A percentile compares a stretch with the other conserved stretches of the same genome.
Evolutionary conservation across 2,113 vertebrate genomes (phyloP).

Genomic region (Phalacrocorax pelagicus): DNA sequence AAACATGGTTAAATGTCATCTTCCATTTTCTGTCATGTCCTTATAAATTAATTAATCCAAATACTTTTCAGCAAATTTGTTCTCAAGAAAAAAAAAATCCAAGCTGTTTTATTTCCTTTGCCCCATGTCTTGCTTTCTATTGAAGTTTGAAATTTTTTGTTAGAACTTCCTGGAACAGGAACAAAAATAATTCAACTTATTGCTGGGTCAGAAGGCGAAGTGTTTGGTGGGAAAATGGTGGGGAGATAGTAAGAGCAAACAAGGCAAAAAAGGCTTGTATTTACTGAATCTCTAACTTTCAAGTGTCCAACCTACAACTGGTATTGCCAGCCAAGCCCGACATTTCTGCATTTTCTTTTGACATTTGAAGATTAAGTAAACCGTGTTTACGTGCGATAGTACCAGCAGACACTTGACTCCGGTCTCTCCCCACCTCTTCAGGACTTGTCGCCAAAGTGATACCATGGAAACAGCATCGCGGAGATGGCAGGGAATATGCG

Average conservation of each 20-base stretch:
- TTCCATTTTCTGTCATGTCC: neutral
- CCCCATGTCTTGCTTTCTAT: neutral
- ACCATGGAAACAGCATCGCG: neutral
- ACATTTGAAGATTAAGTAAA: constrained; percentile 35
- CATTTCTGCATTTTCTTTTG: constrained; percentile 20
- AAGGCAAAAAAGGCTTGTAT: neutral
- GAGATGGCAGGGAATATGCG: neutral
- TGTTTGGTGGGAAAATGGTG: neutral
- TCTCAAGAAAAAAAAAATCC: neutral
- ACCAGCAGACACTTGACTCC: constrained; percentile 4
- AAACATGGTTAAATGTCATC: neutral
- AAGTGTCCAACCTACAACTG: neutral
- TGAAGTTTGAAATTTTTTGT: neutral
- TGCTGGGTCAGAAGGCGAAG: neutral
- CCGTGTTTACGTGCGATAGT: neutral
- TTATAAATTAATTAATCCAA: neutral
- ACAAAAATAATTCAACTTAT: neutral
- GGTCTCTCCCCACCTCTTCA: neutral
- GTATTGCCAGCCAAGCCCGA: neutral
- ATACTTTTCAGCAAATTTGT: neutral
- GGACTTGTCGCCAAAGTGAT: neutral
- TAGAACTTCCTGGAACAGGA: neutral
- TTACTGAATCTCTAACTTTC: neutral
- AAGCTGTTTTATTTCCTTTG: neutral
- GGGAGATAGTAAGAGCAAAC: neutral